Conservation (phyloP, 1,140 invertebrate genomes). For the Oryctes rhinoceros region DNA sequence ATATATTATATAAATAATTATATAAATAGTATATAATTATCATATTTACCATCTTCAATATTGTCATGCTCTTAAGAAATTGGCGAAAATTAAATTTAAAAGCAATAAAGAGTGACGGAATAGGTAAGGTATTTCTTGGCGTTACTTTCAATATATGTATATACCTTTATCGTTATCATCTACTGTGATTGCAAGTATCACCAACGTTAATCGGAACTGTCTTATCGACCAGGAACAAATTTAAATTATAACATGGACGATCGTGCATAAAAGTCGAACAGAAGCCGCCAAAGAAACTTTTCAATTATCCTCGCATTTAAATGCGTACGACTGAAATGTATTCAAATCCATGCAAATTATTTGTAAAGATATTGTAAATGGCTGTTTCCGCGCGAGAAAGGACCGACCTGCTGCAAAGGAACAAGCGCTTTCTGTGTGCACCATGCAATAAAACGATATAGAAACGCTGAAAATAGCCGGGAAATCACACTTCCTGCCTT, state of each 20-base stretch:
- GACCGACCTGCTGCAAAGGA: not conserved
- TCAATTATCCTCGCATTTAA: conserved; percentile 8
- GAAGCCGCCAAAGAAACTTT: conserved; percentile 8
- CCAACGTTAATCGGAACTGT: not conserved
- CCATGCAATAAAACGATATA: conserved; percentile 9
- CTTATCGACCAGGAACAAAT: not conserved
- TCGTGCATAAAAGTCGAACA: not conserved
- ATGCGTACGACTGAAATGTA: conserved; percentile 28
- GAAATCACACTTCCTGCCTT: conserved; percentile 25
- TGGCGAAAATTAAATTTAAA: too few species aligned
- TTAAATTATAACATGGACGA: not conserved
- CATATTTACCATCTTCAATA: too few species aligned
- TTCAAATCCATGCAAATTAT: conserved; percentile 36
- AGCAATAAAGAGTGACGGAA: too few species aligned
- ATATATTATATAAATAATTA: too few species aligned
- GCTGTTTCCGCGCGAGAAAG: conserved; percentile 3
- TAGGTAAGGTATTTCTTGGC: too few species aligned
- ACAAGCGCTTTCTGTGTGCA: conserved; percentile 5
- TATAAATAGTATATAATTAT: too few species aligned
- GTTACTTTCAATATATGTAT: too few species aligned
- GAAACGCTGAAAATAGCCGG: conserved; percentile 15
- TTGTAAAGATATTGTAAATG: conserved; percentile 36
- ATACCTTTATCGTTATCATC: not conserved
- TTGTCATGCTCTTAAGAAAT: too few species aligned
- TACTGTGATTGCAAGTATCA: conserved; percentile 22